Evolutionary conservation across 2,113 vertebrate species (phyloP), one percentile per base, ranked within the genome.

Genomic region (Mastomys coucha): DNA sequence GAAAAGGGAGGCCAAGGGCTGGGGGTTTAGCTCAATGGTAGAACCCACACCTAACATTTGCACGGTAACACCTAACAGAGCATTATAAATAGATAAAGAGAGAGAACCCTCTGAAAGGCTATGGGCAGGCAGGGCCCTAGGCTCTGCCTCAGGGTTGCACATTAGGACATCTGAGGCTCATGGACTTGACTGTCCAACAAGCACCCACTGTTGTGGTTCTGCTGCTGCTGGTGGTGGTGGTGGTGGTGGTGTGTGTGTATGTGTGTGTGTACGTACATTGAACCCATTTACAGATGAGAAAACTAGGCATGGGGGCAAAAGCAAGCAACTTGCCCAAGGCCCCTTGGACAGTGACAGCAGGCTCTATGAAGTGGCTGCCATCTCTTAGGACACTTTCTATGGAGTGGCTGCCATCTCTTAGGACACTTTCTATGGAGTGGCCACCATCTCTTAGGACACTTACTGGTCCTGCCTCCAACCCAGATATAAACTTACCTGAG

Each of bases 101-200:
- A 58, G 42, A 39, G 56, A 82, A 17, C n/a, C 26, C 60, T 69
- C 53, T 51, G 63, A 58, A 45, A 60, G 39, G 63, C 60, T 4
- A 63, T 65, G 24, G 19, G 76, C 33, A 28, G 7, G 39, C 13
- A 24, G 19, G n/a, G 28, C 85, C 28, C 75, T 11, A 2, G 33
- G n/a, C n/a, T 51, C 31, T 26, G 36, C 75, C 53, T 81, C 56
- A 22, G 73, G 87, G 2, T 8, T 2, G 10, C 0, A 4, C 22
- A 10, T 69, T n/a, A 31, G 51, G 10, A 51, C 67, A 70, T 28
- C 53, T 10, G 26, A 49, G 9, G 24, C 51, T 26, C 49, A 39
- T 14, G 89, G n/a, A 70, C 36, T 56, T 69, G 49, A 31, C 19
- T 24, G 51, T 82, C 77, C 69, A 82, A 36, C 65, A 72, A 58